Base-by-base conservation (phyloP, 2,113 vertebrate genomes). In the Callospermophilus lateralis region DNA sequence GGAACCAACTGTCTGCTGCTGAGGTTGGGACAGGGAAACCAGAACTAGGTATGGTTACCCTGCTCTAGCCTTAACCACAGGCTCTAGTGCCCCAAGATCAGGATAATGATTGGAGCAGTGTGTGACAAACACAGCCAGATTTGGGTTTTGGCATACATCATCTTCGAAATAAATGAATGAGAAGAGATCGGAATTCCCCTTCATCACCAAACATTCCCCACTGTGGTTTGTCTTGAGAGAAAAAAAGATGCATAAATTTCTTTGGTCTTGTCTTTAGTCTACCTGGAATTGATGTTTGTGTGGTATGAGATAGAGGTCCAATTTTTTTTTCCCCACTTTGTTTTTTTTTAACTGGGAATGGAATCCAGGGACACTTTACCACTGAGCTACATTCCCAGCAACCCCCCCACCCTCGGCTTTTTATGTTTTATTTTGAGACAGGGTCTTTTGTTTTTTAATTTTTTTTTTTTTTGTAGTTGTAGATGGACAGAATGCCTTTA, bases 161-260 rank as follows among this genome's bases (percentile, higher is more conserved):
- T 55, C 58, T 85, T 61, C 65, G 74, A 85, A 79, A 86, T 85
- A 86, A 73, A 95, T 68, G 37, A 88, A 87, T 17, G 37, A 45
- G 32, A 88, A 76, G 77, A 37, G 19, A 81, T 81, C 68, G 68
- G 84, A 92, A 83, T 58, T 32, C 26, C 45, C 48, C 26, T 45
- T 45, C 80, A 61, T 77, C 20, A 51, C 34, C 51, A 34, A 67
- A 95, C 51, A 53, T 63, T 42, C 70, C 61, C 61, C 3, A 68
- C 74, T 93, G 58, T 42, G 58, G 22, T 63, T 90, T 85, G 67
- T 86, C 55, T 24, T 39, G 67, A 80, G 58, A 93, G 63, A 89
- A 84, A 79, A n/a, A 92, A 91, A 78, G 78, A 58, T 58, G 45
- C 55, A 74, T 80, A 92, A 28, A 89, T 89, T 88, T 96, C 30